Conservation (phyloP, 2,113 vertebrate species). For the Falco punctatus region DNA sequence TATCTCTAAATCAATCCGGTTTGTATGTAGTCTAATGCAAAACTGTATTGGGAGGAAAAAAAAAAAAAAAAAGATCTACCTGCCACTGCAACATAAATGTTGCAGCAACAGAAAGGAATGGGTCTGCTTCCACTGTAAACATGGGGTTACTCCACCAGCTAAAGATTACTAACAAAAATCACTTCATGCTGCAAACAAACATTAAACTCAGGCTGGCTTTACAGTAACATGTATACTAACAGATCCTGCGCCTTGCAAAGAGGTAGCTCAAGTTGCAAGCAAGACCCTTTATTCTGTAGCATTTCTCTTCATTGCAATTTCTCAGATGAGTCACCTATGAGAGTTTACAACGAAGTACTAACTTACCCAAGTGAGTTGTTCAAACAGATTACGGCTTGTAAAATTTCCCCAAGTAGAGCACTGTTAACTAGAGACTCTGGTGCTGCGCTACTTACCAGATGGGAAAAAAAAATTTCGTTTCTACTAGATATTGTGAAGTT, state of each 20-base stretch:
- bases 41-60: neutral
- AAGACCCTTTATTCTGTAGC: neutral
- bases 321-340: neutral
- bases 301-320: neutral
- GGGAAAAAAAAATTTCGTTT: constrained; percentile 1
- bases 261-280: neutral
- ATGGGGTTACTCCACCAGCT: neutral
- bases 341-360: neutral
- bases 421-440: neutral
- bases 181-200: neutral
- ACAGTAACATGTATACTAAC: neutral
- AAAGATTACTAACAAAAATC: neutral
- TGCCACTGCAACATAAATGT: too few species aligned
- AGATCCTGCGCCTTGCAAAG: neutral
- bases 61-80: neutral
- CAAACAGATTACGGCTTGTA: neutral
- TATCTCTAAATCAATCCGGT: neutral
- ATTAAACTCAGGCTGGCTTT: neutral
- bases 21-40: neutral
- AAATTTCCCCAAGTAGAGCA: neutral
- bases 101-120: neutral
- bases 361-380: neutral
- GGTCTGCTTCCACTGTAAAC: neutral
- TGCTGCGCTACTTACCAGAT: neutral
- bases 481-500: neutral